Base-by-base conservation (phyloP, 2,113 vertebrate genomes). In the Ramphastos sulfuratus region DNA sequence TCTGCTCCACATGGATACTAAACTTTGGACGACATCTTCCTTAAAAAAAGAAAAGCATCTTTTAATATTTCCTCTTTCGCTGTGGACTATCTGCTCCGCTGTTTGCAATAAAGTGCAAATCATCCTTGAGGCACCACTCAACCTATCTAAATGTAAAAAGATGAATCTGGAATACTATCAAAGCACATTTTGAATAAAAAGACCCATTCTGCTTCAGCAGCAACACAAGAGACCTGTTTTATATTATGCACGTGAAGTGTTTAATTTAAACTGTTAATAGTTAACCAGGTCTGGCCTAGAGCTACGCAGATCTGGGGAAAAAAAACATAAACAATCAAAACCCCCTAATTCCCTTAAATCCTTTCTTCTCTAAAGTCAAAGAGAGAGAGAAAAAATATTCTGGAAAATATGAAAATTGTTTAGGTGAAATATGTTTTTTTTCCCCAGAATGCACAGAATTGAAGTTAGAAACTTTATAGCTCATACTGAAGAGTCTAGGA, bases 221-320 rank as follows among this genome's bases (percentile, higher is more conserved):
- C 77, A 93, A 66, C 44, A 50, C 8, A 31, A 78, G 24, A 92
- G 63, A 82, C 64, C 82, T 95, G 89, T 0, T 94, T 94, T 87
- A 76, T 72, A 92, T 94, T 93, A 92, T 50, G 67, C 24, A 76
- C 48, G 37, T 73, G 64, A 94, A 89, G 87, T 89, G 82, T 89
- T 90, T 79, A 96, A 96, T 94, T 94, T 92, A 94, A 96, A 90
- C 76, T 88, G 69, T 56, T 90, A 95, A 83, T 74, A 59, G 82
- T 87, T 95, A 94, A 90, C 85, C 55, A 84, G 10, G 23, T 71
- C 73, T 84, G 58, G 80, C 82, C 92, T 85, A n/a, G 3, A 95
- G 92, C 85, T 90, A 56, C 65, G 37, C 37, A 64, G 60, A 77
- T 67, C 64, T 70, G 35, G 63, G 54, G 50, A 15, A 21, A 80